Evolutionary conservation across 1,140 invertebrate genomes (phyloP).

Genomic region (Drosophila trapezifrons): DNA sequence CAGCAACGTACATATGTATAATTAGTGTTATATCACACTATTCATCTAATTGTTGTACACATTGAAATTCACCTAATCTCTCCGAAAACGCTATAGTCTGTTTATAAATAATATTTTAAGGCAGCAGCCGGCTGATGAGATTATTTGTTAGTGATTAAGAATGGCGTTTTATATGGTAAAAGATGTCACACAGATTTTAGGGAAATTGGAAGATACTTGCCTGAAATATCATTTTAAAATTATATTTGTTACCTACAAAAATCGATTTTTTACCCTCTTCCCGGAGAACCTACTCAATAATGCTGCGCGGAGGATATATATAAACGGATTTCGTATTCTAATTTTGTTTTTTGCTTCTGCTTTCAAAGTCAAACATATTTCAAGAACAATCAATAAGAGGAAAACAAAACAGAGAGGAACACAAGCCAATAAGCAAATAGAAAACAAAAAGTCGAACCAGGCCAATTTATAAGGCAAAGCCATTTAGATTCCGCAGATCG

Average conservation of each 20-base stretch:
- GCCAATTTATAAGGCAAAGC: constrained; percentile 49
- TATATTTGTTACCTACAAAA: constrained; percentile 1
- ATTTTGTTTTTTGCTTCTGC: constrained; percentile 27
- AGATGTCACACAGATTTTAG: neutral
- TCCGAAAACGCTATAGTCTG: constrained; percentile 14
- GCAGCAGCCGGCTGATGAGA: constrained; percentile 33
- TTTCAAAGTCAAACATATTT: constrained; percentile 52
- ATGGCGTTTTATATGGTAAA: neutral
- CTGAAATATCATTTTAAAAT: constrained; percentile 14
- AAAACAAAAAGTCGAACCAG: constrained; percentile 32
- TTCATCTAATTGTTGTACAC: constrained; percentile 1
- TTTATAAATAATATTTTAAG: constrained; percentile 50
- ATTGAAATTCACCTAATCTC: constrained; percentile 20
- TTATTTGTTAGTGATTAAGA: constrained; percentile 13
- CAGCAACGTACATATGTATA: constrained; percentile 17
- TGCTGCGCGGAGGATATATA: constrained; percentile 14
- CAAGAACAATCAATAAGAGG: constrained; percentile 51
- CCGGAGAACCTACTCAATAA: constrained; percentile 14
- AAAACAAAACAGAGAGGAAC: constrained; percentile 20
- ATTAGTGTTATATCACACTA: constrained; percentile 39
- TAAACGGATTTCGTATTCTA: constrained; percentile 52
- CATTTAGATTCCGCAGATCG: constrained; percentile 21
- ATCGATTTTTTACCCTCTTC: constrained; percentile 24
- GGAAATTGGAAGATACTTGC: too few species aligned
- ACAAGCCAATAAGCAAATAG: constrained; percentile 8